Evolutionary conservation across 2,113 vertebrate genomes (phyloP).

Genomic region (Lamprotornis superbus): DNA sequence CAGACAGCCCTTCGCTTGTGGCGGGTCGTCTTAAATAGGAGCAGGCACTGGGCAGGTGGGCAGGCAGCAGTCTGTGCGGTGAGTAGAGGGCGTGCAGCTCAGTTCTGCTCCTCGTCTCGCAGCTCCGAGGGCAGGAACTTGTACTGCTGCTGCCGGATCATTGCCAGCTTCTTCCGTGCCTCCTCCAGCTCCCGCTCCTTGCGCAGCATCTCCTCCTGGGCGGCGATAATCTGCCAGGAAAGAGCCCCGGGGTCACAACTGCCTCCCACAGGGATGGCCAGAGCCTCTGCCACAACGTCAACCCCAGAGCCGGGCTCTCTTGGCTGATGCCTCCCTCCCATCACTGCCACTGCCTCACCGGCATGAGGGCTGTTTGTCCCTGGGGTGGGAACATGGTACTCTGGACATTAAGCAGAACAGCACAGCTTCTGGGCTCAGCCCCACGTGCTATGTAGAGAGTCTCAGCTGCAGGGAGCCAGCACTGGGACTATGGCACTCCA

Average conservation of each 20-base stretch:
- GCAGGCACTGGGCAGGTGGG: background rate
- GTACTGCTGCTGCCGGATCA: slow-evolving; percentile 97
- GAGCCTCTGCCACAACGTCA: background rate
- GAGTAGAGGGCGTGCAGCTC: background rate
- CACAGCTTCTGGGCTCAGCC: background rate
- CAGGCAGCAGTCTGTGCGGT: slow-evolving; percentile 48
- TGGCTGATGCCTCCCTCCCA: background rate
- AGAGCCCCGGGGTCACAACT: background rate
- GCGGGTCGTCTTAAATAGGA: background rate
- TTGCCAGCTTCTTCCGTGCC: slow-evolving; percentile 91
- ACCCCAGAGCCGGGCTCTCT: accelerated
- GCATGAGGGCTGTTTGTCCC: background rate
- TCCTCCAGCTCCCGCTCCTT: slow-evolving; percentile 95
- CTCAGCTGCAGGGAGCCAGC: background rate
- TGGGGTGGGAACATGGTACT: accelerated
- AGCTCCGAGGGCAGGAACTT: slow-evolving; percentile 96
- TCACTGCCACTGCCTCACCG: background rate
- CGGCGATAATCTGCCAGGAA: slow-evolving; percentile 88
- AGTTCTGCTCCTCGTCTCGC: slow-evolving; percentile 84
- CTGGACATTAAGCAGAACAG: background rate
- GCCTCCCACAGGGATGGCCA: background rate
- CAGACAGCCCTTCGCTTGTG: background rate
- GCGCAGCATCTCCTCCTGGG: slow-evolving; percentile 97
- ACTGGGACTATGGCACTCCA: background rate
- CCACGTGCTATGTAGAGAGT: accelerated